Conservation (phyloP, 2,797 vertebrate species). For the Chaetodon trifasciatus region DNA sequence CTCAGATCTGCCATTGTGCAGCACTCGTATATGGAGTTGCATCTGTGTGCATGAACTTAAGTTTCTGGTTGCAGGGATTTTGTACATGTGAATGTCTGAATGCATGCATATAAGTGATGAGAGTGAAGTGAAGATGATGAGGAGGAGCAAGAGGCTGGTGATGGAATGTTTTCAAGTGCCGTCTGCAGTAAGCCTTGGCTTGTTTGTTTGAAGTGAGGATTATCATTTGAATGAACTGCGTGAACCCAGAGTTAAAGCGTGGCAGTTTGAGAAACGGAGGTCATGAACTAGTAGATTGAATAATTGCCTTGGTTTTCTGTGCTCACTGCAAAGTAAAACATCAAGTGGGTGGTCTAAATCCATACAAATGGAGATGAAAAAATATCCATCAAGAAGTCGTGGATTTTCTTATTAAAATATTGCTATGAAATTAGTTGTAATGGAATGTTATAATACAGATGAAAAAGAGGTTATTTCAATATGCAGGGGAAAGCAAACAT, state of each 20-base stretch:
- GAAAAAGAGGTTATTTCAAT: conserved; percentile 19
- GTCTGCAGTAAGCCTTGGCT: conserved; percentile 42
- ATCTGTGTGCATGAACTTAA: conserved; percentile 29
- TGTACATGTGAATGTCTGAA: conserved; percentile 32
- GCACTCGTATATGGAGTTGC: conserved; percentile 20
- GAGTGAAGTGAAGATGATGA: conserved; percentile 21
- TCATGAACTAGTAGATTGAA: conserved; percentile 68
- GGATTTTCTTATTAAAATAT: conserved; percentile 47
- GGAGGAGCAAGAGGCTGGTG: conserved; percentile 32
- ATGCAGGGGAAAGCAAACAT: background rate
- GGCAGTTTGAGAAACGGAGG: conserved; percentile 46
- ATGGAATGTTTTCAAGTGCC: conserved; percentile 47
- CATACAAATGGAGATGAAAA: conserved; percentile 40
- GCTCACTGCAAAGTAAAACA: conserved; percentile 47
- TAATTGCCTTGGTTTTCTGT: conserved; percentile 57
- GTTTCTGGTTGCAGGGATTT: conserved; percentile 10
- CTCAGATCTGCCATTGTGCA: conserved; percentile 18
- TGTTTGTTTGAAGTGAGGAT: conserved; percentile 70
- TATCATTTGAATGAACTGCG: conserved; percentile 67
- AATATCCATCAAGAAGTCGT: conserved; percentile 21
- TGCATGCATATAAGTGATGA: conserved; percentile 35
- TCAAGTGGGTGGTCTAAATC: conserved; percentile 49
- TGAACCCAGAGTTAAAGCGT: conserved; percentile 56
- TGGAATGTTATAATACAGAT: conserved; percentile 17
- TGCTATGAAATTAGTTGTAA: conserved; percentile 37